These are phyloP conservation scores for Zygothrica quintamaculata DNA, from an alignment of 2,888 invertebrate genomes.

Conservation along the genomic window DNA sequence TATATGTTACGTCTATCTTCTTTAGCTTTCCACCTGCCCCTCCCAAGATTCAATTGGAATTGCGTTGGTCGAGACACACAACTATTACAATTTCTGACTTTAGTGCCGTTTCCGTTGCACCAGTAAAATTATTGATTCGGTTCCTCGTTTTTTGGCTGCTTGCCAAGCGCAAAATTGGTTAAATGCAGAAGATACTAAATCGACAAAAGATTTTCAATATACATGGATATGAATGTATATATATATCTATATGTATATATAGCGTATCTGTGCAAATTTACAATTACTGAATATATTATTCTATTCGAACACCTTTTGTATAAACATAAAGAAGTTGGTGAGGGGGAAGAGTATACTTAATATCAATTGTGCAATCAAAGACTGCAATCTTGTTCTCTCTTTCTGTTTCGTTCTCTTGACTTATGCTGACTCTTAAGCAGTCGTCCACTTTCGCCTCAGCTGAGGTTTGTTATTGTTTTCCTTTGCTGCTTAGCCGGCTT, in stretches of 20 bases:
- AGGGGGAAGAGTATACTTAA: slow-evolving; percentile 26
- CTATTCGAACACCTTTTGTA: slow-evolving; percentile 4
- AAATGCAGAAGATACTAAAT: slow-evolving; percentile 44
- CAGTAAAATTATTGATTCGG: slow-evolving; percentile 67
- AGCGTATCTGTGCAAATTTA: background rate
- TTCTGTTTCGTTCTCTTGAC: slow-evolving; percentile 23
- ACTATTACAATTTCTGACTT: slow-evolving; percentile 37
- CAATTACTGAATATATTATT: slow-evolving; percentile 19
- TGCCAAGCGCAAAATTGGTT: slow-evolving; percentile 64
- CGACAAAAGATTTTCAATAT: slow-evolving; percentile 37
- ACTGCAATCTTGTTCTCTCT: slow-evolving; percentile 47
- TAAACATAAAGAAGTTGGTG: slow-evolving; percentile 40
- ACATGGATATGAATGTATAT: background rate
- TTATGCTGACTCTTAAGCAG: slow-evolving; percentile 48
- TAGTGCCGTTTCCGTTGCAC: slow-evolving; percentile 26
- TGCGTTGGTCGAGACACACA: slow-evolving; percentile 31
- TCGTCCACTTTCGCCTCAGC: slow-evolving; percentile 64
- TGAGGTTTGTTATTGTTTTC: slow-evolving; percentile 79
- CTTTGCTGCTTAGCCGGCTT: slow-evolving; percentile 71
- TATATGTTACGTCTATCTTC: background rate
- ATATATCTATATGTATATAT: background rate
- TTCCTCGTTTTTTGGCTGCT: slow-evolving; percentile 64
- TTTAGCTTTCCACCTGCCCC: slow-evolving; percentile 18
- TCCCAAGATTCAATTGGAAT: slow-evolving; percentile 26
- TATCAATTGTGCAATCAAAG: slow-evolving; percentile 63